Evolutionary conservation across 2,888 invertebrate genomes (phyloP), one percentile per base, ranked within the genome.

Genomic region (Cantharis flavilabris): DNA sequence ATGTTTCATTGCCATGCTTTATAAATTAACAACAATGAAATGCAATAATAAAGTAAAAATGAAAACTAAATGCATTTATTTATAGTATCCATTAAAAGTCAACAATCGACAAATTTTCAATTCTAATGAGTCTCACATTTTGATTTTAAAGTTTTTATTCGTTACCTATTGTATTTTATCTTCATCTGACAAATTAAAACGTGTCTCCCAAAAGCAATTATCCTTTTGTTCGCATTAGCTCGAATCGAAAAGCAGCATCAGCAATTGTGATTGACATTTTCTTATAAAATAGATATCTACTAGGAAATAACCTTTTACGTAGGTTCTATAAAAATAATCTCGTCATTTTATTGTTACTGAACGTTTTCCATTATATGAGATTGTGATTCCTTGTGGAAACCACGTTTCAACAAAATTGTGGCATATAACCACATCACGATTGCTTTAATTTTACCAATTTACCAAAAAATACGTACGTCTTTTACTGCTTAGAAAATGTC

Each of bases 361-460:
- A 75, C 78, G 75, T 71, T 76, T 72, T 72, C 78, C 78, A 78
- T 78, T 78, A 78, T 30, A 69, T 20, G 70, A 75, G 75, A 75
- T 78, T 75, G 78, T 78, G 78, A 78, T 78, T 78, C 73, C 71
- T 76, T 67, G 62, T 64, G 63, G 75, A 78, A 78, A 69, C 75
- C 75, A 78, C 78, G 78, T 78, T 75, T 78, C 78, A 71, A 76
- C 73, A 75, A 78, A 78, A 78, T 75, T 73, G 76, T 70, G 62
- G 33, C 71, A 33, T 69, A 69, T 69, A 28, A 67, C 65, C 26
- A 62, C 75, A 73, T 73, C 72, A 76, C 70, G 71, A 74, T 62
- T 67, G 70, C 72, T 84, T 85, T 84, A 83, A 82, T 83, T 84
- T 84, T 81, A 81, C 83, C 82, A 85, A 85, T 84, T 81, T 83